Conservation (phyloP, 2,113 vertebrate genomes). For the Chunga burmeisteri region DNA sequence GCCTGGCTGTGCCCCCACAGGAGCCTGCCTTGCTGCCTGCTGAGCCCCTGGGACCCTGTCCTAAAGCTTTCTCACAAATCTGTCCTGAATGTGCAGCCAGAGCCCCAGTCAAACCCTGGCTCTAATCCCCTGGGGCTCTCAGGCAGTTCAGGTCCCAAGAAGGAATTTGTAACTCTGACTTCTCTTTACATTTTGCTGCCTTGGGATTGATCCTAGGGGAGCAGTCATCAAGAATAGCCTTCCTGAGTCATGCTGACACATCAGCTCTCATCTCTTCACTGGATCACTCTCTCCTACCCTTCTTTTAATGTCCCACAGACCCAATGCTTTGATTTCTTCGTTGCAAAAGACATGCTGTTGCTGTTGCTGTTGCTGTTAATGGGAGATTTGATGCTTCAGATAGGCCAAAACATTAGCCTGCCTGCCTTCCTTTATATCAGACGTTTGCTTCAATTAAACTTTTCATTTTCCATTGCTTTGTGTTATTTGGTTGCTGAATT, state of each 20-base stretch:
- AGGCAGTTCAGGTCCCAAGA: neutral
- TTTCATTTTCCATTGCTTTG: neutral
- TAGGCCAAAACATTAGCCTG: neutral
- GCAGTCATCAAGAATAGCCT: neutral
- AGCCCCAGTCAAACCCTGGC: neutral
- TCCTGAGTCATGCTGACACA: neutral
- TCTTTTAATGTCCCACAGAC: neutral
- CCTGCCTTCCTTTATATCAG: neutral
- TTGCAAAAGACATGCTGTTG: neutral
- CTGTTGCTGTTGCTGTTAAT: neutral
- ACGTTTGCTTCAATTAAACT: neutral
- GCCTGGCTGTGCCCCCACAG: fast-evolving
- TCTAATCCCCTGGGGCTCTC: neutral
- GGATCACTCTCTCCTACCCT: neutral
- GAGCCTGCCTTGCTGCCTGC: neutral
- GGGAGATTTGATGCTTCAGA: neutral
- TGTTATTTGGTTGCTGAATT: neutral
- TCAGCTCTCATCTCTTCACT: neutral
- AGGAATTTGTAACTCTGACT: neutral
- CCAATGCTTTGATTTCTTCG: neutral
- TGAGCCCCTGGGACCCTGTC: neutral
- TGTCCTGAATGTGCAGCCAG: neutral
- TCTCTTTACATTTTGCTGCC: neutral
- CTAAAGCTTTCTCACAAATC: neutral
- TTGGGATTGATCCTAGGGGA: neutral